Percentiles rank a stretch among this genome's conserved stretches.
These are phyloP conservation scores for Dromaius novaehollandiae DNA, from an alignment of 2,113 vertebrate genomes.

Conservation along the genomic window DNA sequence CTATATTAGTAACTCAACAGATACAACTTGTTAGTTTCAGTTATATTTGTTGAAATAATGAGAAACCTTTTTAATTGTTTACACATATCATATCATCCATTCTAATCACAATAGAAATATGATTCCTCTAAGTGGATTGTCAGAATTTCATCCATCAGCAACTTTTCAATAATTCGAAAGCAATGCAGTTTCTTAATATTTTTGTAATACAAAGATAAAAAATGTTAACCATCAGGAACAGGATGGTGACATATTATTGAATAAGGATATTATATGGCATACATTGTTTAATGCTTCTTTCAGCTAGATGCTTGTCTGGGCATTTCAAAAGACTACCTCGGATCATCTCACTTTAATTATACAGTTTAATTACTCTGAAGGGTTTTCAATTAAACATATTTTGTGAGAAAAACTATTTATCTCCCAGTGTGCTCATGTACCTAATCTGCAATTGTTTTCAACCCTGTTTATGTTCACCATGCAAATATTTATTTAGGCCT, in stretches of 20 bases:
- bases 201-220: not conserved
- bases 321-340: not conserved
- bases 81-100: not conserved
- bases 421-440: not conserved
- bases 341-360: not conserved
- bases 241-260: not conserved
- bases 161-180: slow-evolving; percentile 21
- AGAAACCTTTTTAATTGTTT: not conserved
- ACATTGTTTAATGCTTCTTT: not conserved
- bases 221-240: not conserved
- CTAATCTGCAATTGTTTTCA: not conserved
- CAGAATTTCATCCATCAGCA: not conserved
- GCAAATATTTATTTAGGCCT: not conserved
- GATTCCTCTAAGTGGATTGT: not conserved
- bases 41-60: slow-evolving; percentile 30
- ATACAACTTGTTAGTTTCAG: not conserved
- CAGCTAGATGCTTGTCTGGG: not conserved
- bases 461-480: not conserved
- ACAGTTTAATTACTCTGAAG: not conserved
- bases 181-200: not conserved
- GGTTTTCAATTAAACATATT: not conserved
- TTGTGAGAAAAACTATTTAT: not conserved
- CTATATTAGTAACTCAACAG: not conserved
- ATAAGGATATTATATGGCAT: not conserved
- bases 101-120: not conserved